Percentiles rank a stretch among this genome's conserved stretches.
Conservation (phyloP, 2,797 vertebrate genomes). For the Gymnothorax javanicus region DNA sequence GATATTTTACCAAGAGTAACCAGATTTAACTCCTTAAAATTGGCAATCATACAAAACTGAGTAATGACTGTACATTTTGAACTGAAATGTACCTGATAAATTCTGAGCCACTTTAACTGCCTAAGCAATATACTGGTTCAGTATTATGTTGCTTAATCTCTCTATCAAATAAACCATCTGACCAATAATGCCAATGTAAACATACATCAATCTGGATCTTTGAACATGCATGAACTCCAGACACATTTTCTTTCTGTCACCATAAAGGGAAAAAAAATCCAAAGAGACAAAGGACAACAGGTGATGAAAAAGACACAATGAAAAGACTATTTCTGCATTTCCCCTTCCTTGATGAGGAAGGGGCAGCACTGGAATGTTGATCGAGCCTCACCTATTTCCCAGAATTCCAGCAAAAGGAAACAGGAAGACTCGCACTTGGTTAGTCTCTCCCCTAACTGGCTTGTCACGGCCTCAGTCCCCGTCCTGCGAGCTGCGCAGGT, state of each 20-base stretch:
- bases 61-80: background rate
- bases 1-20: background rate
- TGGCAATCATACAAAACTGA: background rate
- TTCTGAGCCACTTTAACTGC: background rate
- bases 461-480: constrained; percentile 76
- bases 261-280: background rate
- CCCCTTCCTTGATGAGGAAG: background rate
- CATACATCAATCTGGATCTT: background rate
- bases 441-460: background rate
- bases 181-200: background rate
- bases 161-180: background rate
- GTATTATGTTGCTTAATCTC: background rate
- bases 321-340: background rate
- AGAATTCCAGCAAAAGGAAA: background rate
- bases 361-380: constrained; percentile 29
- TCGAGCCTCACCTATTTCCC: constrained; percentile 21
- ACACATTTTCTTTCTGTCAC: background rate
- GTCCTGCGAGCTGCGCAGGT: constrained; percentile 85
- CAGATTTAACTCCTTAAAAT: background rate
- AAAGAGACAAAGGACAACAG: constrained; percentile 4
- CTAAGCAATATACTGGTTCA: background rate
- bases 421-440: background rate
- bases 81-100: background rate
- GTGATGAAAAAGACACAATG: background rate
- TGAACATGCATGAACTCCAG: background rate